Evolutionary conservation across 1,140 invertebrate species (phyloP), one percentile per base, ranked within the genome.

Genomic region (Anastrepha obliqua): DNA sequence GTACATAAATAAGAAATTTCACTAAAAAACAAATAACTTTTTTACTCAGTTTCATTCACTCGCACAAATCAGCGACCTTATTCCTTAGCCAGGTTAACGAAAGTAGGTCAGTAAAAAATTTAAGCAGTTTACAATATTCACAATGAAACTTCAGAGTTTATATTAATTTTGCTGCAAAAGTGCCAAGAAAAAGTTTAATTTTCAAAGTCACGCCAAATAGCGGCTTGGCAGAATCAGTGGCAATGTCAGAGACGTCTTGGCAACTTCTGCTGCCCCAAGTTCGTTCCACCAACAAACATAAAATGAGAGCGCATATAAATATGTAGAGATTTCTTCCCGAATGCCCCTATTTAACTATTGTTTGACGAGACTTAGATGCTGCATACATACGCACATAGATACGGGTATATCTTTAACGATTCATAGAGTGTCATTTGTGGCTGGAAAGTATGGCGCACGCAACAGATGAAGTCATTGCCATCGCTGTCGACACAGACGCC

Each of bases 151-250:
- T 62, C 4, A 1, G 4, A 17, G 4, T 62, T 62, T 17, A 62
- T 62, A 62, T 17, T 17, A 62, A 62, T 62, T 62, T 62, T 17
- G n/a, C 60, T 17, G n/a, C 60, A 15, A 62, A 62, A 62, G 60
- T 62, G n/a, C 60, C n/a, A 62, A 67, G n/a, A 78, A 55, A 78
- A 78, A 78, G 2, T 29, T 55, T 20, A 29, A 55, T 58, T 81
- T 81, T 58, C 74, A 81, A 81, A 81, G 74, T 81, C 47, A 55
- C 51, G 9, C 3, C 15, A 6, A 81, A 44, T 9, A 74, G 70
- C 17, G 42, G 44, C 47, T 17, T 4, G 17, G 9, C 44, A 20
- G 8, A 78, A 78, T 17, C 17, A 64, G 17, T 13, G 11, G 5
- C 60, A 13, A 67, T 1, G 17, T 15, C 64, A 3, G 64, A 5